A percentile compares a stretch with the other conserved stretches of the same genome.
Conservation (phyloP, 2,797 vertebrate genomes). For the Mastacembelus armatus region DNA sequence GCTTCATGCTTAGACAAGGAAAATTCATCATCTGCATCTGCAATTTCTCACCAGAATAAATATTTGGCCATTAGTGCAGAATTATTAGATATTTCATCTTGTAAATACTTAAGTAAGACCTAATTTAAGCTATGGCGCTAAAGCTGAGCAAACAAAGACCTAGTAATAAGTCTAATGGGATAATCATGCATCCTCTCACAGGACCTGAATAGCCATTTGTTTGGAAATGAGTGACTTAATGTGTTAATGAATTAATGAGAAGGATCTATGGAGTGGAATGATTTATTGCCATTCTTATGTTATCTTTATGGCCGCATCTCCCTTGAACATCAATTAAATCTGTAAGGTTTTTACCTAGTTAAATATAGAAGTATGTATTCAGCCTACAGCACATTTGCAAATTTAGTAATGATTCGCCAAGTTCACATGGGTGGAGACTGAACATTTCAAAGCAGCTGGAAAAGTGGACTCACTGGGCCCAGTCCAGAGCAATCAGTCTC, state of each 20-base stretch:
- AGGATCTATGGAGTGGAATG: not conserved
- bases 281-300: not conserved
- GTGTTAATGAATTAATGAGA: conserved; percentile 2
- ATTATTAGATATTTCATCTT: conserved; percentile 55
- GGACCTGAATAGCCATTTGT: not conserved
- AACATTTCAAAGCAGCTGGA: conserved; percentile 55
- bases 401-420: conserved; percentile 38
- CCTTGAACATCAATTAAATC: conserved; percentile 5
- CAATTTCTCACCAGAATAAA: conserved; percentile 59
- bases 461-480: conserved; percentile 55
- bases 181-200: conserved; percentile 24
- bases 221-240: not conserved
- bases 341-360: not conserved
- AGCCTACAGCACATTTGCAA: conserved; percentile 15
- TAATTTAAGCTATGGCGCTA: conserved; percentile 26
- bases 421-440: conserved; percentile 41
- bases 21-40: conserved; percentile 61
- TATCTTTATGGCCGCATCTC: not conserved
- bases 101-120: conserved; percentile 39
- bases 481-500: conserved; percentile 39
- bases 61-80: conserved; percentile 62
- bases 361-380: conserved; percentile 4
- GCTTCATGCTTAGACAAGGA: conserved; percentile 57
- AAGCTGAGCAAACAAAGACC: conserved; percentile 16
- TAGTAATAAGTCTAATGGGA: conserved; percentile 35